Conservation (phyloP, 2,797 vertebrate genomes). For the Oreochromis grahami region DNA sequence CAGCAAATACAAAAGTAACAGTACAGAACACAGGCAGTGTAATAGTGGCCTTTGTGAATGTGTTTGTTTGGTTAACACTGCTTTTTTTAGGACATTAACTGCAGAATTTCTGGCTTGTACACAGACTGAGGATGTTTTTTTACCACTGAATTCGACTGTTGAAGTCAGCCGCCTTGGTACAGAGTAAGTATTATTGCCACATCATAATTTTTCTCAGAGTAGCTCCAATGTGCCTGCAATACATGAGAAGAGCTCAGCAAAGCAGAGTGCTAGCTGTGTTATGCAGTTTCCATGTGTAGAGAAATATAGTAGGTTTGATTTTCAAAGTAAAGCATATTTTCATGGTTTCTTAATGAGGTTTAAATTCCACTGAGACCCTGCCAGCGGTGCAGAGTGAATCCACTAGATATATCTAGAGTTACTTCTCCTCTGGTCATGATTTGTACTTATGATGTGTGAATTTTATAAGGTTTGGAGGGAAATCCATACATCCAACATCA, state of each 20-base stretch:
- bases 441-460: neutral
- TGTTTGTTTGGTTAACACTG: constrained; percentile 33
- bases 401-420: constrained; percentile 5
- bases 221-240: neutral
- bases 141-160: neutral
- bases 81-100: constrained; percentile 20
- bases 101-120: neutral
- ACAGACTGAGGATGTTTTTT: neutral
- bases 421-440: constrained; percentile 1
- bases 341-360: constrained; percentile 50
- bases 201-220: constrained; percentile 5
- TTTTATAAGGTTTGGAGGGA: neutral
- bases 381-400: constrained; percentile 28
- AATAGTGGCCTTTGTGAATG: neutral
- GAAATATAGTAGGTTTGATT: constrained; percentile 29
- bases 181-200: neutral
- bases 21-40: neutral
- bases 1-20: neutral
- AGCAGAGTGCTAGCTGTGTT: neutral
- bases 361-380: constrained; percentile 36
- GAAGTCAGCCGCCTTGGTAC: neutral
- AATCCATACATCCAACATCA: neutral
- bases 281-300: constrained; percentile 36
- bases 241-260: neutral
- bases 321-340: constrained; percentile 42